Evolutionary conservation across 2,888 invertebrate genomes (phyloP).

Genomic region (Caenorhabditis uteleia): DNA sequence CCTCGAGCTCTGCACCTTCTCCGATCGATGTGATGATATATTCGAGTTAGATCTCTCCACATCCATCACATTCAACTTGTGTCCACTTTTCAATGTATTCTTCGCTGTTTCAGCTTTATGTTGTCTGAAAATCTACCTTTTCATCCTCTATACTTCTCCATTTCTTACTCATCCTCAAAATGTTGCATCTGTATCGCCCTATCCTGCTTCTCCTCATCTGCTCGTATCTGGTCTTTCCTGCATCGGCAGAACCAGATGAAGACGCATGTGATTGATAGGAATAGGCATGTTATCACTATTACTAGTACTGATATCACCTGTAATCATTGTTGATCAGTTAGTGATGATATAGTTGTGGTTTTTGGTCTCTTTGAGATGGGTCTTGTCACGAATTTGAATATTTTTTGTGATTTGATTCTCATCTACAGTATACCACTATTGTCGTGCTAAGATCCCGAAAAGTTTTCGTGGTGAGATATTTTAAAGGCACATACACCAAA

Average conservation of each 20-base stretch:
- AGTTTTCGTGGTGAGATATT: no score
- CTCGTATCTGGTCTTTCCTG: slow-evolving; percentile 37
- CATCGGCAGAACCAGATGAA: slow-evolving; percentile 48
- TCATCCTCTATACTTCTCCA: not conserved
- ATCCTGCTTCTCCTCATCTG: slow-evolving; percentile 35
- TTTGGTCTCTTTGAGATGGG: no score
- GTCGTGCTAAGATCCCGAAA: no score
- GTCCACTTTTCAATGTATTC: slow-evolving; percentile 6
- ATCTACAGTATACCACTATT: no score
- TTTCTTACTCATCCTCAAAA: slow-evolving; percentile 31
- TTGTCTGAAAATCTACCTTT: slow-evolving; percentile 9
- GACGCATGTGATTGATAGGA: slow-evolving; percentile 30
- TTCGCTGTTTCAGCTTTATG: slow-evolving; percentile 14
- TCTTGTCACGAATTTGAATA: no score
- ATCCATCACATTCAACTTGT: slow-evolving; percentile 9
- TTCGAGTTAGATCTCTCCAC: slow-evolving; percentile 5
- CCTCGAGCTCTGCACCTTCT: no score
- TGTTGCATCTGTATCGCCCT: slow-evolving; percentile 36
- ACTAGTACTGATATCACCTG: slow-evolving; percentile 38
- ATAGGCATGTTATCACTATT: slow-evolving; percentile 29
- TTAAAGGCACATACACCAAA: no score
- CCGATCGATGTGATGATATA: slow-evolving; percentile 11
- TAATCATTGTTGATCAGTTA: no score
- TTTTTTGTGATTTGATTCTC: no score
- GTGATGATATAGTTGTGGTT: no score